phyloP scores from a whole-genome alignment of 2,888 invertebrate genomes.

The Thymelicus sylvestris region DNA sequence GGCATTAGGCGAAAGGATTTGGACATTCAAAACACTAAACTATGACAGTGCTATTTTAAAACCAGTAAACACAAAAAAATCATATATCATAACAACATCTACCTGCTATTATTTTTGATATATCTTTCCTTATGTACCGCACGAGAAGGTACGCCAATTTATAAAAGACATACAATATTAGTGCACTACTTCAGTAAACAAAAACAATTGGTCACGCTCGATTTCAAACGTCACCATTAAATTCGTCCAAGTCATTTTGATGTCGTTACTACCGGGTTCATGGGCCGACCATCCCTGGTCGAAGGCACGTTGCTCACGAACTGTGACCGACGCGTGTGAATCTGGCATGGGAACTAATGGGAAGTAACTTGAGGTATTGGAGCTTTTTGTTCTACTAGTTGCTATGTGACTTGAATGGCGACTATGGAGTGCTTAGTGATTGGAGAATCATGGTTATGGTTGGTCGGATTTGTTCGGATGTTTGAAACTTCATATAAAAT shows the following conservation, averaged over 20 bases:
- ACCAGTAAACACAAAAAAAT: too few species aligned
- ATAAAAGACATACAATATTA: too few species aligned
- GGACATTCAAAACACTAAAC: too few species aligned
- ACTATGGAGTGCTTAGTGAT: conserved; percentile 15
- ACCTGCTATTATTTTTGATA: too few species aligned
- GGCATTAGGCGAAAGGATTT: too few species aligned
- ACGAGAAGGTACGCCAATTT: too few species aligned
- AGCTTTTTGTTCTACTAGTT: conserved; percentile 18
- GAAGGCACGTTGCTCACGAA: conserved; percentile 59
- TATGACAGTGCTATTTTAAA: too few species aligned
- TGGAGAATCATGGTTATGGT: too few species aligned
- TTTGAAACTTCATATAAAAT: too few species aligned
- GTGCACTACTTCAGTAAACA: not conserved
- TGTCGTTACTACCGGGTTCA: conserved; percentile 54
- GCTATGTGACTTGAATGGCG: conserved; percentile 8
- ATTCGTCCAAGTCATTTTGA: not conserved
- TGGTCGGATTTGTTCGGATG: too few species aligned
- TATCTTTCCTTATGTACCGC: too few species aligned
- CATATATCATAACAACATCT: too few species aligned
- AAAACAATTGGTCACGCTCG: not conserved
- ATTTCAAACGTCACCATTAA: conserved; percentile 4
- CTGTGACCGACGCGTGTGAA: conserved; percentile 80
- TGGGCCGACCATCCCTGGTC: conserved; percentile 59
- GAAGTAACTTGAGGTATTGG: conserved; percentile 50
- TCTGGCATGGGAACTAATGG: conserved; percentile 75